Base-by-base conservation (phyloP, 2,888 invertebrate genomes). In the Eristalinus sepulchralis region DNA sequence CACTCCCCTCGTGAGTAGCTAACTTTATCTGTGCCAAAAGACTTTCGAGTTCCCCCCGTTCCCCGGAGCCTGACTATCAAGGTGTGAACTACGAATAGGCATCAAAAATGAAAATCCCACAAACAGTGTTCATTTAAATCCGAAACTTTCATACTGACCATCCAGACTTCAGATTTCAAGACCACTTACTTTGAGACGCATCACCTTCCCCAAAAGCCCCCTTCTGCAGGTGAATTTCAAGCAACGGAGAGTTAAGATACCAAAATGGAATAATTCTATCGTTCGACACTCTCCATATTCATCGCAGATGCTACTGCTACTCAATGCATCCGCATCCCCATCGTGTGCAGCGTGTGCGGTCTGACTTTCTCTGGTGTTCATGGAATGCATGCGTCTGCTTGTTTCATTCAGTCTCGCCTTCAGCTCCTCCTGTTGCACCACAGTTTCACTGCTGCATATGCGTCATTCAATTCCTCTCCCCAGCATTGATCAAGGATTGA, bases 401-500 rank as follows among this genome's bases (percentile, higher is more conserved):
- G 20, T 34, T 24, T 17, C 57, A 55, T 33, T n/a, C n/a, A 13
- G 33, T 27, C 9, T 60, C 20, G 24, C 55, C 13, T 22, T 39
- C 27, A 17, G 17, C 31, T 66, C 6, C 13, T 47, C 6, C 13
- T 47, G 47, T 47, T 47, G 47, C 47, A 47, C 57, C 20, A 24
- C 34, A 67, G 60, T 39, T 72, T 55, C 47, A 31, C 11, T 57
- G 57, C 11, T 57, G 57, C 24, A 55, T 81, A n/a, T 67, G 22
- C 60, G 63, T 63, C 63, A 78, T 63, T 78, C 63, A 68, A 81
- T 75, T 81, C 57, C 64, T 63, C 75, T 81, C 36, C 63, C 33
- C 39, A n/a, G n/a, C 68, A 81, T 81, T 81, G 81, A 81, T 81
- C 75, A 81, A 57, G 68, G 81, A 81, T 81, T 75, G 81, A 75